These are phyloP conservation scores for Carcinoscorpius rotundicauda DNA, from an alignment of 1,140 invertebrate genomes.

Conservation along the genomic window DNA sequence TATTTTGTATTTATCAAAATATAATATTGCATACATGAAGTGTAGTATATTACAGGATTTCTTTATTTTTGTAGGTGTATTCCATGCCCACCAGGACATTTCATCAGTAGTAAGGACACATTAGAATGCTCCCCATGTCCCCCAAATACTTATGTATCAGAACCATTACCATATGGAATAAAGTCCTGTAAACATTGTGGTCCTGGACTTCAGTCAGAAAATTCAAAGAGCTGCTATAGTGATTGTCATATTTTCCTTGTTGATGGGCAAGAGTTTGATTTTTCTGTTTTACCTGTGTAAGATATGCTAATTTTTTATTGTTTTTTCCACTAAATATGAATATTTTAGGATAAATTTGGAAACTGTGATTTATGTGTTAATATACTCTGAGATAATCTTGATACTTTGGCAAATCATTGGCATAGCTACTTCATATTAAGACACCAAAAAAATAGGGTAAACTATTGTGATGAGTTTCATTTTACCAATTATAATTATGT, in stretches of 20 bases:
- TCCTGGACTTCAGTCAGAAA: constrained; percentile 31
- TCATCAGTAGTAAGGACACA: constrained; percentile 29
- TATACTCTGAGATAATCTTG: no score
- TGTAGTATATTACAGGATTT: no score
- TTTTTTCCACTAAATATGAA: constrained; percentile 8
- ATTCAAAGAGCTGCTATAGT: constrained; percentile 33
- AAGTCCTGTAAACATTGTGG: constrained; percentile 43
- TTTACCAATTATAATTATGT: no score
- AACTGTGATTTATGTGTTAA: no score
- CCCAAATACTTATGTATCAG: constrained; percentile 37
- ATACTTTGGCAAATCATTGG: no score
- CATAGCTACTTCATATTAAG: no score
- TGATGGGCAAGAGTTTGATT: constrained; percentile 35
- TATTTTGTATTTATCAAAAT: no score
- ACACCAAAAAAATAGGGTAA: no score
- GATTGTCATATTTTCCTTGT: constrained; percentile 30
- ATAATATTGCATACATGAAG: no score
- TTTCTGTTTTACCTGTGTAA: constrained; percentile 23
- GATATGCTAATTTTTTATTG: constrained; percentile 5
- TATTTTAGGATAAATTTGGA: no score
- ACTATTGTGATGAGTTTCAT: no score
- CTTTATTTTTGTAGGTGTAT: constrained; percentile 34
- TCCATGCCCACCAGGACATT: constrained; percentile 42
- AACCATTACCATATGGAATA: constrained; percentile 34
- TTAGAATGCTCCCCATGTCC: constrained; percentile 37